phyloP scores from a whole-genome alignment of 2,888 invertebrate species.

The Drosophila nigricruria region DNA sequence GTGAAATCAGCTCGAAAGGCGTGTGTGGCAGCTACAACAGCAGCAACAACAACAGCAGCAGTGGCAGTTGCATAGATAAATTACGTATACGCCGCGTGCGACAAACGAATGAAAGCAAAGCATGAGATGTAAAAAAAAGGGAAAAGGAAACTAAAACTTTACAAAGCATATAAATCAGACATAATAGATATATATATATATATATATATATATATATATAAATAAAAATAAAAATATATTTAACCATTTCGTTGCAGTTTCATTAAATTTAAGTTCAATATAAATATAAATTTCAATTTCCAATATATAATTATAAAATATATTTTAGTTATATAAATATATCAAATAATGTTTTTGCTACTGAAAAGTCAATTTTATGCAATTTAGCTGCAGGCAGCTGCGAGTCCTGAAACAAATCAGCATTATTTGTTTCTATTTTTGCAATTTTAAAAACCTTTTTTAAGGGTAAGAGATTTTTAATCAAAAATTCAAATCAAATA shows the following conservation, averaged over 20 bases:
- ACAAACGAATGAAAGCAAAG: slow-evolving; percentile 22
- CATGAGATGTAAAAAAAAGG: neutral
- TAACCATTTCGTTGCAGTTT: too few relatives aligned
- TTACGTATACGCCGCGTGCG: slow-evolving; percentile 61
- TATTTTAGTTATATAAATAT: neutral
- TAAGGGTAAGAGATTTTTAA: too few relatives aligned
- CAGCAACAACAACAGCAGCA: neutral
- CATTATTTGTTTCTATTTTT: neutral
- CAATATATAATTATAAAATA: neutral
- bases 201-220: neutral
- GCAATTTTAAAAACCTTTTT: too few relatives aligned
- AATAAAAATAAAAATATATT: too few relatives aligned
- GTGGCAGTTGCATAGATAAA: slow-evolving; percentile 36
- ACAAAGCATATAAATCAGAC: neutral
- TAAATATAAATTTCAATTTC: neutral
- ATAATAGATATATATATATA: neutral
- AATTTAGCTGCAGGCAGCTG: neutral
- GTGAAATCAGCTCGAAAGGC: slow-evolving; percentile 51
- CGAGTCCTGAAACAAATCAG: neutral
- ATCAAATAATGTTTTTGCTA: too few relatives aligned
- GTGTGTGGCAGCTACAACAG: slow-evolving; percentile 17
- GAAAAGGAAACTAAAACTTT: neutral
- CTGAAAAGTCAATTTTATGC: too few relatives aligned
- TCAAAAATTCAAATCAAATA: neutral
- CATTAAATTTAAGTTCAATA: too few relatives aligned